These are phyloP conservation scores for Pseudomyrmex dendroicus DNA, from an alignment of 1,140 invertebrate genomes.

Conservation along the genomic window DNA sequence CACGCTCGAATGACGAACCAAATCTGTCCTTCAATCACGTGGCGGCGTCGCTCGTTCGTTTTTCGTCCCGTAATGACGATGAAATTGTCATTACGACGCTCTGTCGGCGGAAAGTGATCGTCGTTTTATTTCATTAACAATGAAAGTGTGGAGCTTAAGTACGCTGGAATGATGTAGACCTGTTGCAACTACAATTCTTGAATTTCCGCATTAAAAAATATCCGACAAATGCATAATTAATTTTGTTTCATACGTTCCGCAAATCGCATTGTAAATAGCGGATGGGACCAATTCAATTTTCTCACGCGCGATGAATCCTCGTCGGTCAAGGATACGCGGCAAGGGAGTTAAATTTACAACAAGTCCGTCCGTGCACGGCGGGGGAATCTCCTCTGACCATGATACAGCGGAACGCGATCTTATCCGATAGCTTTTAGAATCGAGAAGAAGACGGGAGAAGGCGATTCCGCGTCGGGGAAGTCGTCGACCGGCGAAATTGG, in stretches of 20 bases:
- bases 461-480: slow-evolving; percentile 23
- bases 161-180: no score
- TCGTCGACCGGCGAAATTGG: slow-evolving; percentile 53
- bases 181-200: no score
- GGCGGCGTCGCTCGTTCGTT: neutral
- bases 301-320: slow-evolving; percentile 2
- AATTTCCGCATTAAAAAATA: no score
- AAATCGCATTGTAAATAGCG: neutral
- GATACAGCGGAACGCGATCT: slow-evolving; percentile 9
- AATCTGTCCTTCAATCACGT: neutral
- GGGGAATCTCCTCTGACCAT: neutral
- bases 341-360: slow-evolving; percentile 8
- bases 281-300: slow-evolving; percentile 5
- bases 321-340: neutral
- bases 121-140: neutral
- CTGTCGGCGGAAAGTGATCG: neutral
- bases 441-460: neutral
- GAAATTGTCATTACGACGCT: neutral
- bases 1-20: slow-evolving; percentile 1
- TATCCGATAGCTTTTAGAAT: neutral
- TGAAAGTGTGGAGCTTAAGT: neutral
- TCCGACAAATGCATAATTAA: no score
- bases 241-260: no score
- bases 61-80: neutral
- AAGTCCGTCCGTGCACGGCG: neutral